Evolutionary conservation across 2,888 invertebrate species (phyloP).

Genomic region (Agonopterix arenella): DNA sequence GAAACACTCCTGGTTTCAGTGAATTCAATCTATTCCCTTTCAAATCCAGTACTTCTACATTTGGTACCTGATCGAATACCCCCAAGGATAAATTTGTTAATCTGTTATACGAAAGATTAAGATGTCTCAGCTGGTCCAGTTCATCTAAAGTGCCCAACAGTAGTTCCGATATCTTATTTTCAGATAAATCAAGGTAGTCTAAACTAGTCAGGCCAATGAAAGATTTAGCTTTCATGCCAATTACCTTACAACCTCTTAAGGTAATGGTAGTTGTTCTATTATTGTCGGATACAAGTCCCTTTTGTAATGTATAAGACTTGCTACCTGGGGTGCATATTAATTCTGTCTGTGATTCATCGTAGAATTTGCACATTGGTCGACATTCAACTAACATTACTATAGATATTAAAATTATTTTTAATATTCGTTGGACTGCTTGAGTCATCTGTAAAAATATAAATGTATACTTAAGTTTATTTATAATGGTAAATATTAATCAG

Average conservation of each 20-base stretch:
- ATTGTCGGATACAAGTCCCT: conserved; percentile 32
- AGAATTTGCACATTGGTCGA: conserved; percentile 18
- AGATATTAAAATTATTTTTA: not conserved
- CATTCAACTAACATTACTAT: conserved; percentile 3
- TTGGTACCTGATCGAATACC: conserved; percentile 37
- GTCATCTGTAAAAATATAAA: no score
- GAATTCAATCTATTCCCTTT: conserved; percentile 32
- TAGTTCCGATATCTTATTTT: conserved; percentile 35
- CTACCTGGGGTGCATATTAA: conserved; percentile 23
- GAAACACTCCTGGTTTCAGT: conserved; percentile 35
- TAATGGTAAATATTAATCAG: no score
- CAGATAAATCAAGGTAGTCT: conserved; percentile 38
- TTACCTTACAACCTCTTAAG: conserved; percentile 26
- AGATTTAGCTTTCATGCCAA: conserved; percentile 29
- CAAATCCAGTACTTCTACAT: conserved; percentile 38
- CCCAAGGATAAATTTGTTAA: conserved; percentile 36
- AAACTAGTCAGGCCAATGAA: conserved; percentile 34
- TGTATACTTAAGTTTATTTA: no score
- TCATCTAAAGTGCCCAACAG: conserved; percentile 40
- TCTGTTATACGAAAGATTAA: conserved; percentile 42
- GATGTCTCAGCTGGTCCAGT: conserved; percentile 23
- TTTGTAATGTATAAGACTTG: conserved; percentile 19
- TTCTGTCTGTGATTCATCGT: conserved; percentile 12
- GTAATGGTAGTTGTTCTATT: conserved; percentile 24
- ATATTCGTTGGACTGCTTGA: no score